phyloP scores from a whole-genome alignment of 2,888 invertebrate genomes.

The Ennomos erosarius region DNA sequence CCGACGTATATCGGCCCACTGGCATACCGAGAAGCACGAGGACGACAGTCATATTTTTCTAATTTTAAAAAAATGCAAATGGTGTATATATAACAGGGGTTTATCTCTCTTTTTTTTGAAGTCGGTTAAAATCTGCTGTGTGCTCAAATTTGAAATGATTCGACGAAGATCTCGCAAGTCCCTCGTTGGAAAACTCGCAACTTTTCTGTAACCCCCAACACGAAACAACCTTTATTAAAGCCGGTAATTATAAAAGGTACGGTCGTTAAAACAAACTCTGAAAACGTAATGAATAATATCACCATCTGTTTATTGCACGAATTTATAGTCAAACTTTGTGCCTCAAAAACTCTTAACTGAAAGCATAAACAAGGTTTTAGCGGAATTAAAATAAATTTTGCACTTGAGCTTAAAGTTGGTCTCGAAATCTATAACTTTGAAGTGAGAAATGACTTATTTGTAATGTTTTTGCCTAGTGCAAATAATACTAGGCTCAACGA shows the following conservation, averaged over 20 bases:
- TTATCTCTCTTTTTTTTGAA: no score
- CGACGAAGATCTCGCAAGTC: constrained; percentile 31
- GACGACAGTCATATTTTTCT: no score
- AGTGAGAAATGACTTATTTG: not conserved
- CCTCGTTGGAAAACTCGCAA: constrained; percentile 11
- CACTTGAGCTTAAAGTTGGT: constrained; percentile 22
- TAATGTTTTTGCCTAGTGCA: not conserved
- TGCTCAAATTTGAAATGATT: not conserved
- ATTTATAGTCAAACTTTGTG: constrained; percentile 75
- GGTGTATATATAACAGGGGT: no score
- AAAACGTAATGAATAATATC: constrained; percentile 78
- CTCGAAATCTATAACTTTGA: constrained; percentile 18
- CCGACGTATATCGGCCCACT: no score
- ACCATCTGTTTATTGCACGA: constrained; percentile 76
- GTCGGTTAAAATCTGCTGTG: no score
- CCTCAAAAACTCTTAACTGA: constrained; percentile 75
- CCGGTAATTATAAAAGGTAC: constrained; percentile 70
- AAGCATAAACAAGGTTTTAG: constrained; percentile 75
- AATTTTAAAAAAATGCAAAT: no score
- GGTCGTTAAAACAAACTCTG: constrained; percentile 75
- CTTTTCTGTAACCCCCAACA: constrained; percentile 26
- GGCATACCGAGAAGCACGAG: no score
- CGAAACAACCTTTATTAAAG: constrained; percentile 61
- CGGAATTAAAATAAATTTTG: constrained; percentile 60
- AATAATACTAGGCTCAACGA: no score